Evolutionary conservation across 2,888 invertebrate genomes (phyloP).

Genomic region (Drosophila sordidula): DNA sequence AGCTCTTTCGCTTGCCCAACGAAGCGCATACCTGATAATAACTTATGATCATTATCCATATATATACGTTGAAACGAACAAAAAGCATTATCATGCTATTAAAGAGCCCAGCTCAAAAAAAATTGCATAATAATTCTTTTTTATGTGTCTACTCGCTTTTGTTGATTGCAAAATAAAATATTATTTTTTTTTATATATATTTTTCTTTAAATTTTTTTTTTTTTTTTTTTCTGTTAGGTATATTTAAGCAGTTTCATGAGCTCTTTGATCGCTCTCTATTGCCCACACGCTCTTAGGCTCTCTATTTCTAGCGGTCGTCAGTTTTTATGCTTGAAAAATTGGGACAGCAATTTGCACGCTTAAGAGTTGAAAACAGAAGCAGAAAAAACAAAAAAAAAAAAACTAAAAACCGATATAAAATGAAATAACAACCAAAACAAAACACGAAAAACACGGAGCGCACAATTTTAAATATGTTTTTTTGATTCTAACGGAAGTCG

Average conservation of each 20-base stretch:
- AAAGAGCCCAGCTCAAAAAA: conserved; percentile 35
- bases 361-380: conserved; percentile 31
- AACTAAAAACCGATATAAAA: conserved; percentile 23
- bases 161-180: conserved; percentile 60
- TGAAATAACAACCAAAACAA: conserved; percentile 27
- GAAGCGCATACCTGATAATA: conserved; percentile 27
- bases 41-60: conserved; percentile 15
- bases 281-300: conserved; percentile 11
- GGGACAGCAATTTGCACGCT: conserved; percentile 79
- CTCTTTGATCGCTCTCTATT: conserved; percentile 20
- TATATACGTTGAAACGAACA: conserved; percentile 9
- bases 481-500: conserved; percentile 73
- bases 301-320: conserved; percentile 47
- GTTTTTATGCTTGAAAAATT: conserved; percentile 79
- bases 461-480: conserved; percentile 48
- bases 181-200: conserved; percentile 25
- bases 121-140: conserved; percentile 76
- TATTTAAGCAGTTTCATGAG: conserved; percentile 52
- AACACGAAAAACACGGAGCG: conserved; percentile 19
- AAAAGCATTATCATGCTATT: conserved; percentile 60
- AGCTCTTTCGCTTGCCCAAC: conserved; percentile 26
- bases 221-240: conserved; percentile 5
- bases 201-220: conserved; percentile 5
- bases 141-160: conserved; percentile 59
- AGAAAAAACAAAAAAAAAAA: not conserved